Base-by-base conservation (phyloP, 1,140 invertebrate species). In the Limonius californicus region DNA sequence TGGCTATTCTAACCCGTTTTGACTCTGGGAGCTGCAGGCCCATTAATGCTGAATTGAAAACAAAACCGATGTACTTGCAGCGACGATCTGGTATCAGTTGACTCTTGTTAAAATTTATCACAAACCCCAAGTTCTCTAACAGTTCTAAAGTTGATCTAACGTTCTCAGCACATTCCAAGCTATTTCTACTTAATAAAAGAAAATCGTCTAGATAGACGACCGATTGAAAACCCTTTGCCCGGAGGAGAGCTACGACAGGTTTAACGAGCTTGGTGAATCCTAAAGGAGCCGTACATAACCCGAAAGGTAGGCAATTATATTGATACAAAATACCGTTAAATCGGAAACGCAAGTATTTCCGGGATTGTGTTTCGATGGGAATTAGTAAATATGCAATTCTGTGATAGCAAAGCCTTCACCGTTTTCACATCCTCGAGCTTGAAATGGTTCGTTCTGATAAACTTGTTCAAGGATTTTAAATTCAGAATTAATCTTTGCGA, bases 261-360 rank as follows among this genome's bases (percentile, higher is more conserved):
- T 47, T 62, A 16, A 58, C 11, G 12, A 62, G 54, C 30, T 62
- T 62, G n/a, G 55, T 58, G 32, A 62, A 58, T 7, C 32, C 23
- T 16, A 8, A 39, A 11, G 59, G 59, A 14, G 15, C 59, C 4
- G 18, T 8, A 47, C 16, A 43, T 4, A 62, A 42, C 7, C 55
- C 61, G 15, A 62, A 58, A 2, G 54, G 54, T 47, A 62, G 47
- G 23, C 61, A 58, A 62, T 54, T 61, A 43, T 16, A 61, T 43
- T 56, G 12, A 16, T 56, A 39, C 12, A 61, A 15, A 11, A 16
- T 54, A 0, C 42, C 42, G n/a, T n/a, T n/a, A n/a, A n/a, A n/a
- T n/a, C n/a, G n/a, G n/a, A n/a, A n/a, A n/a, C n/a, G n/a, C n/a
- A n/a, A n/a, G n/a, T n/a, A n/a, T n/a, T n/a, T n/a, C n/a, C n/a